A percentile compares a stretch with the other conserved stretches of the same genome.
Conservation (phyloP, 1,140 invertebrate genomes). For the Drosophila pectinifera region DNA sequence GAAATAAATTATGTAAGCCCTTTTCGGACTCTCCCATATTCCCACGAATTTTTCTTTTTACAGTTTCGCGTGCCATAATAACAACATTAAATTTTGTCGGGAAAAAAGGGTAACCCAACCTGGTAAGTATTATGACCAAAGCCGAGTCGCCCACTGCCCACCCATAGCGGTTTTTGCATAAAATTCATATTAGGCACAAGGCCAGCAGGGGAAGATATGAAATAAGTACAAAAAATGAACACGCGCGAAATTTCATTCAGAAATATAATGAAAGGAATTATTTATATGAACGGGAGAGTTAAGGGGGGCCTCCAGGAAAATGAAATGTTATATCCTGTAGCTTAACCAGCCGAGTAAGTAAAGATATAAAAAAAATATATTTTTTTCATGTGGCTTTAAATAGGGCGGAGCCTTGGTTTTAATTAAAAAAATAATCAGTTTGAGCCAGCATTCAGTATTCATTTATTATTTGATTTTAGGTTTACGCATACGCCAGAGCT, state of each 20-base stretch:
- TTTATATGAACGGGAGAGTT: conserved; percentile 62
- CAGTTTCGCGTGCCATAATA: conserved; percentile 44
- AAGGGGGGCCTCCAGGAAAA: conserved; percentile 31
- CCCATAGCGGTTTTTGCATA: conserved; percentile 61
- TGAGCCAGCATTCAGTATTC: neutral
- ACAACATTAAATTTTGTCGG: conserved; percentile 59
- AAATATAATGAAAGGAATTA: conserved; percentile 77
- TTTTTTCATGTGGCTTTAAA: conserved; percentile 13
- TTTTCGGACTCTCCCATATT: conserved; percentile 23
- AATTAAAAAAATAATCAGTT: conserved; percentile 60
- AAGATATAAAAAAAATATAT: conserved; percentile 25
- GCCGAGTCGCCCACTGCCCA: conserved; percentile 22
- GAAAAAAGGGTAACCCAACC: conserved; percentile 33
- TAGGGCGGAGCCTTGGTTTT: conserved; percentile 33
- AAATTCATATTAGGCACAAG: conserved; percentile 81
- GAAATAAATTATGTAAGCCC: conserved; percentile 7
- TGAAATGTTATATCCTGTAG: conserved; percentile 53
- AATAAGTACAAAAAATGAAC: conserved; percentile 54
- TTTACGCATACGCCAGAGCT: neutral
- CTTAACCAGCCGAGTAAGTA: conserved; percentile 35
- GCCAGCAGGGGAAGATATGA: conserved; percentile 61
- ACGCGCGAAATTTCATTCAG: conserved; percentile 57
- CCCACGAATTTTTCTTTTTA: conserved; percentile 22
- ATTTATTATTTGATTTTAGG: conserved; percentile 5
- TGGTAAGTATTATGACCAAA: conserved; percentile 63